Conservation (phyloP, 2,113 vertebrate species). For the Colistium nudipinnis region DNA sequence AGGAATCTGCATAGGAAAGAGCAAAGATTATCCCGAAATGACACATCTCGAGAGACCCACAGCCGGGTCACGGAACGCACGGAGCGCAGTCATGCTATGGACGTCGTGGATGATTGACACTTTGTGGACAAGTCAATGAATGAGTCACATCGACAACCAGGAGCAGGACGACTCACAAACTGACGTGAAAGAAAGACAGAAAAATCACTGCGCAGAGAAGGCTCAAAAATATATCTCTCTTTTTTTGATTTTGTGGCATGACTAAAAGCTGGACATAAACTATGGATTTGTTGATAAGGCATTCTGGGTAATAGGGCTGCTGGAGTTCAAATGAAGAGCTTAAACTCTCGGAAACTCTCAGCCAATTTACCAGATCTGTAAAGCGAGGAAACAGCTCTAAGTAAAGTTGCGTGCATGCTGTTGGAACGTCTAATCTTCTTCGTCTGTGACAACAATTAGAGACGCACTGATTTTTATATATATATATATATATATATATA, state of each 20-base stretch:
- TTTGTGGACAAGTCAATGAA: conserved; percentile 10
- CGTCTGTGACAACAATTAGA: conserved; percentile 43
- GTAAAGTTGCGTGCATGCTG: conserved; percentile 44
- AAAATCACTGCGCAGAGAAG: no score
- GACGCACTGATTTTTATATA: conserved; percentile 2
- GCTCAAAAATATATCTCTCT: no score
- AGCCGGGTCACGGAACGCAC: conserved; percentile 11
- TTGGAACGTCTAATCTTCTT: conserved; percentile 41
- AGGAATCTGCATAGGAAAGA: conserved; percentile 56
- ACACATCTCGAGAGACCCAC: conserved; percentile 30
- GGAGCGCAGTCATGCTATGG: neutral
- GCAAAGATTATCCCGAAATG: conserved; percentile 27
- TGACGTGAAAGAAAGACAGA: no score
- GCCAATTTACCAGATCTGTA: conserved; percentile 42
- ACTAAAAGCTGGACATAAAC: conserved; percentile 26
- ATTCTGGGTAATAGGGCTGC: conserved; percentile 16
- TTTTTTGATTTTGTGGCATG: conserved; percentile 2
- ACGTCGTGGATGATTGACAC: conserved; percentile 35
- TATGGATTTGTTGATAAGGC: conserved; percentile 16
- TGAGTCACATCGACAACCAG: conserved; percentile 12
- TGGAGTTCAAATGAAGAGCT: conserved; percentile 44
- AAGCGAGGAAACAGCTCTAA: conserved; percentile 52
- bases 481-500: conserved; percentile 5
- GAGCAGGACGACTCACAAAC: conserved; percentile 21
- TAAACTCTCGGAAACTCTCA: conserved; percentile 19